Evolutionary conservation across 2,888 invertebrate species (phyloP).

Genomic region (Rhodophaea formosa): DNA sequence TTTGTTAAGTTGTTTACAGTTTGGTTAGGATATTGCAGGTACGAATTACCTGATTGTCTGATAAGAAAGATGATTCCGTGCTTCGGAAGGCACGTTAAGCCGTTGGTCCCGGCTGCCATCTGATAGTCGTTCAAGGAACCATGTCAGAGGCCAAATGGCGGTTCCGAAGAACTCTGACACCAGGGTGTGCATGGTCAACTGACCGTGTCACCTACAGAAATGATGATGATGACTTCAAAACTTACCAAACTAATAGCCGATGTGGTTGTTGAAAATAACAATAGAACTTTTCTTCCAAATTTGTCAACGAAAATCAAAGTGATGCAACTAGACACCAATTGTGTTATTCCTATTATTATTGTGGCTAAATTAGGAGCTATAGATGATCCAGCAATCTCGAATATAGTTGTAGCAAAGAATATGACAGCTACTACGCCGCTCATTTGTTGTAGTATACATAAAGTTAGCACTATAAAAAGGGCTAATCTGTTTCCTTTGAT

Average conservation of each 20-base stretch:
- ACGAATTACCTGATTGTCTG: too few relatives aligned
- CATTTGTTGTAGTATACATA: constrained; percentile 43
- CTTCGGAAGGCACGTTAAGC: too few relatives aligned
- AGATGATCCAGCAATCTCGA: constrained; percentile 45
- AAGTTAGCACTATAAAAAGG: constrained; percentile 38
- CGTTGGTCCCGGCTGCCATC: too few relatives aligned
- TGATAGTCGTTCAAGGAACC: too few relatives aligned
- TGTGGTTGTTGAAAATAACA: constrained; percentile 43
- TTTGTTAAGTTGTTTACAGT: too few relatives aligned
- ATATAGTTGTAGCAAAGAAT: constrained; percentile 48
- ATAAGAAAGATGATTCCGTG: too few relatives aligned
- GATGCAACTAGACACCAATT: constrained; percentile 40
- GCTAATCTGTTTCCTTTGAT: constrained; percentile 42
- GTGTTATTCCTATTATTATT: constrained; percentile 47
- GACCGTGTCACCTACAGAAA: too few relatives aligned
- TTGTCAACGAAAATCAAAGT: constrained; percentile 50
- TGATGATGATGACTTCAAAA: constrained; percentile 6
- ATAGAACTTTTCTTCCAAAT: constrained; percentile 42
- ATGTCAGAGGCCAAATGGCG: too few relatives aligned
- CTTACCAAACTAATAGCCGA: constrained; percentile 52
- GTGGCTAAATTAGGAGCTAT: constrained; percentile 46
- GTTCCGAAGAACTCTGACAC: too few relatives aligned
- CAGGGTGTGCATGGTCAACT: too few relatives aligned
- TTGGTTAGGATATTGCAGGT: too few relatives aligned
- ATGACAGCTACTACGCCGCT: constrained; percentile 45